phyloP scores from a whole-genome alignment of 2,113 vertebrate species.

The Solea senegalensis region DNA sequence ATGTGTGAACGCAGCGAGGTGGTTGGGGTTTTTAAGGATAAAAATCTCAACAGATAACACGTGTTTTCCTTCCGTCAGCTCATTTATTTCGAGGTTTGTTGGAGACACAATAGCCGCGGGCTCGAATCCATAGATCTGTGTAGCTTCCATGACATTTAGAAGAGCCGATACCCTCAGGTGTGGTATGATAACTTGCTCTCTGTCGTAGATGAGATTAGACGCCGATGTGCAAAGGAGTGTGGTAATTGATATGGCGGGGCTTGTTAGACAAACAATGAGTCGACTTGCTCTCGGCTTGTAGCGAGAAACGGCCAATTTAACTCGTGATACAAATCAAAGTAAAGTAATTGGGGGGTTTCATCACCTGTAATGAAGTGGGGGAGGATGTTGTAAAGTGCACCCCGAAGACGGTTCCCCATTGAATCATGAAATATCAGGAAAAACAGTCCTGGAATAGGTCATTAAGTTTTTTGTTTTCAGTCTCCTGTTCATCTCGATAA shows the following conservation, averaged over 20 bases:
- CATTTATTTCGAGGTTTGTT: not conserved
- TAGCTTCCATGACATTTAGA: conserved; percentile 17
- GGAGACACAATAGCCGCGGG: conserved; percentile 16
- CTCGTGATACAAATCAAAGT: conserved; percentile 49
- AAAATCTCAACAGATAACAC: too few species aligned
- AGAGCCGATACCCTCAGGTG: conserved; percentile 23
- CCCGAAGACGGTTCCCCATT: not conserved
- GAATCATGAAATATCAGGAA: not conserved
- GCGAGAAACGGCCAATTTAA: conserved; percentile 53
- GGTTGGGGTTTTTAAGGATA: not conserved
- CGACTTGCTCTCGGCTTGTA: conserved; percentile 27
- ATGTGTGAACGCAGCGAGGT: not conserved
- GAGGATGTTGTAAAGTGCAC: conserved; percentile 5
- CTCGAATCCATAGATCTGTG: conserved; percentile 36
- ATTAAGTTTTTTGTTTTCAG: too few species aligned
- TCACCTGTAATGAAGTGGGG: conserved; percentile 33
- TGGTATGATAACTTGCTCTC: conserved; percentile 40
- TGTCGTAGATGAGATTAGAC: conserved; percentile 31
- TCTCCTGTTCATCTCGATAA: not conserved
- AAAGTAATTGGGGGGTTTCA: conserved; percentile 42
- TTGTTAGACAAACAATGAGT: conserved; percentile 59
- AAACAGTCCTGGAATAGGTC: not conserved
- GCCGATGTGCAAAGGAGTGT: conserved; percentile 37
- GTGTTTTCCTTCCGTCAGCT: not conserved
- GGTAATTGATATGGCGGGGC: conserved; percentile 47